Base-by-base conservation (phyloP, 2,888 invertebrate species). In the Drosophila borealis region DNA sequence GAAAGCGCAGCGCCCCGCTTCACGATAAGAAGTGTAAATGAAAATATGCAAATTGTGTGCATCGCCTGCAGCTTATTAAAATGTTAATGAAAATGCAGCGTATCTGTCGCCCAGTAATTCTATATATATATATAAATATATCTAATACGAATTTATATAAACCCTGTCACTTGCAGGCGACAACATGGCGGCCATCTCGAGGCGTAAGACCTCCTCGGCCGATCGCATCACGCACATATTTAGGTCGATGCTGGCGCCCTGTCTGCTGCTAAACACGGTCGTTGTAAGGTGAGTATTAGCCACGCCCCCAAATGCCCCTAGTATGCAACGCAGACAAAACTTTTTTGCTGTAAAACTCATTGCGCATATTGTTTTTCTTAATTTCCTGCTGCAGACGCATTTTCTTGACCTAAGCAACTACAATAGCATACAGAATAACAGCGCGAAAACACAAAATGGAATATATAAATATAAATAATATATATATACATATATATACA, bases 181-280 rank as follows among this genome's bases (percentile, higher is more conserved):
- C 94, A 97, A 97, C 93, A 97, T 97, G 95, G 97, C 97, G 88
- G 97, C 97, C 82, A 97, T 97, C 89, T 94, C 96, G 86, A 95
- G 96, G 91, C 95, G 97, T 92, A 96, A 96, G 93, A 94, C 94
- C 74, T 92, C 93, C 70, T 92, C 93, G 74, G 92, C 92, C 71
- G 92, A 91, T 89, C 92, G 91, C 80, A 90, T 92, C 74, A 90
- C 92, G 89, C 92, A 91, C 85, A 92, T 92, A 90, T 90, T 92
- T 80, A 89, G 89, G 89, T 91, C 90, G 78, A 90, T 92, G 89
- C 82, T 92, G 86, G 92, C 92, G 86, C 91, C 92, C 75, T 92
- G 92, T 86, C 84, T 92, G 74, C 80, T 92, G 85, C 81, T 92
- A 73, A 92, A 92, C 86, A 91, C 91, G 62, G 81, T 92, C 79